These are phyloP conservation scores for Oxyteleia sp. DNA, from an alignment of 2,888 invertebrate species.

Conservation along the genomic window DNA sequence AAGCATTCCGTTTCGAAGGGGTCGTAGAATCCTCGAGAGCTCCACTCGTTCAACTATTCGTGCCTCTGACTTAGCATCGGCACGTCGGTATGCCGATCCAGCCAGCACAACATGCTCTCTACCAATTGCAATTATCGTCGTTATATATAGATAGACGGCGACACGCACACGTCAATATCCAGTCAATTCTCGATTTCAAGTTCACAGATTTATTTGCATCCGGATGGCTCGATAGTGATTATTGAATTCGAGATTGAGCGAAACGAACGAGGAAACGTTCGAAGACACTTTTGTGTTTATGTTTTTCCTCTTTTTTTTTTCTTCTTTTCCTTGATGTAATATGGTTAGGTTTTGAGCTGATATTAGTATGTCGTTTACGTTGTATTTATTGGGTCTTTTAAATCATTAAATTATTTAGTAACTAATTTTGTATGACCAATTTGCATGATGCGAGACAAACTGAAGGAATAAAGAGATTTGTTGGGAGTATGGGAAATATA, in stretches of 20 bases:
- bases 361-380: conserved; percentile 21
- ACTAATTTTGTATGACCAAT: conserved; percentile 14
- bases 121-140: conserved; percentile 47
- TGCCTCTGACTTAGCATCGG: conserved; percentile 53
- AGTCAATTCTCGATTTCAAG: conserved; percentile 46
- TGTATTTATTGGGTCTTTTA: conserved; percentile 7
- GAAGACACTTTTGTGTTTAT: too few species aligned
- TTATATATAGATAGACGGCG: conserved; percentile 8
- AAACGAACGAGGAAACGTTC: background rate
- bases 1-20: conserved; percentile 82
- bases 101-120: conserved; percentile 44
- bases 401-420: too few species aligned
- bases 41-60: conserved; percentile 81
- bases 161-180: conserved; percentile 40
- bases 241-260: conserved; percentile 38
- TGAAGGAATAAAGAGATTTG: too few species aligned
- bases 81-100: conserved; percentile 58
- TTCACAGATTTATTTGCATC: conserved; percentile 49
- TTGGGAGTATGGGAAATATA: too few species aligned
- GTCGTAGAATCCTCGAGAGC: conserved; percentile 81
- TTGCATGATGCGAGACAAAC: too few species aligned
- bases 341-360: conserved; percentile 18
- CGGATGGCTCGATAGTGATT: conserved; percentile 28
- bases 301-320: too few species aligned
- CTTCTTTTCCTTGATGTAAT: too few species aligned